Evolutionary conservation across 2,888 invertebrate genomes (phyloP).

Genomic region (Bombyx huttoni): DNA sequence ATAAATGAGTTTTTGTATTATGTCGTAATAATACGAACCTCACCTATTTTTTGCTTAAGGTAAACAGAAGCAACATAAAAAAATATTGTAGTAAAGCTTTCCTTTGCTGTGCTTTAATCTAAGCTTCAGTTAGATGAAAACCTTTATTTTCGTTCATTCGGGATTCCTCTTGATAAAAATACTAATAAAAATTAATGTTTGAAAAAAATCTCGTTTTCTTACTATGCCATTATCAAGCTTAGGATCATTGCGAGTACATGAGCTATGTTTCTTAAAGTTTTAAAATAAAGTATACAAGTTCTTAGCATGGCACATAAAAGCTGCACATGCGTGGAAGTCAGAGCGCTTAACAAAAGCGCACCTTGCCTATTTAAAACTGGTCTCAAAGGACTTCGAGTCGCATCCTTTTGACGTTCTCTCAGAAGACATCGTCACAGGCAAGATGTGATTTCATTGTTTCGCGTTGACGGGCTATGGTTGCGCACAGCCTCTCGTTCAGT

Average conservation of each 20-base stretch:
- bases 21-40: too few species aligned
- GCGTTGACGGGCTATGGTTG: constrained; percentile 3
- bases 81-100: background rate
- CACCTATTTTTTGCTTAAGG: too few species aligned
- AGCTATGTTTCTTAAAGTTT: background rate
- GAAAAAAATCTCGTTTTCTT: too few species aligned
- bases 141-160: background rate
- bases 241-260: too few species aligned
- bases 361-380: constrained; percentile 17
- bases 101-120: background rate
- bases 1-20: too few species aligned
- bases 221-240: too few species aligned
- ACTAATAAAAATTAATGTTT: too few species aligned
- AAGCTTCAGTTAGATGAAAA: background rate
- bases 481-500: constrained; percentile 19
- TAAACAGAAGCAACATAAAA: too few species aligned
- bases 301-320: background rate
- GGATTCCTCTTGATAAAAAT: background rate
- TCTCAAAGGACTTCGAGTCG: constrained; percentile 20
- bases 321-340: background rate
- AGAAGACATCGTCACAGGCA: constrained; percentile 20
- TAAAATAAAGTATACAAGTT: background rate
- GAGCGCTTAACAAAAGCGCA: constrained; percentile 17
- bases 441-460: constrained; percentile 32
- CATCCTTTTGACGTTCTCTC: constrained; percentile 18